Base-by-base conservation (phyloP, 2,113 vertebrate species). In the Elephantulus edwardii region DNA sequence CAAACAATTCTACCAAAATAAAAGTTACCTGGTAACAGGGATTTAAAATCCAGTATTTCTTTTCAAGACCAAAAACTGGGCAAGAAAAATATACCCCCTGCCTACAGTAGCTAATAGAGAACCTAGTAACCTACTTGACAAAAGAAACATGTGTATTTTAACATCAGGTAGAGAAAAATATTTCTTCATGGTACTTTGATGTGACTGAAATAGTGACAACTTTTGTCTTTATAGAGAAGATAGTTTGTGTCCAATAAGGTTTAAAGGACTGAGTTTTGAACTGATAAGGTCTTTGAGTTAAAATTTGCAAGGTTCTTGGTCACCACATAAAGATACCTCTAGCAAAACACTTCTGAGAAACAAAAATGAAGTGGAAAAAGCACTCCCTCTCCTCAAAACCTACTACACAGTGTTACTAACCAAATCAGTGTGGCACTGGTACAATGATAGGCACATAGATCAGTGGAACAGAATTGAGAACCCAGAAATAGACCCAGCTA, bases 11-110 rank as follows among this genome's bases (percentile, higher is more conserved):
- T 46, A 30, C 84, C 38, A 20, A 62, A 89, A 79, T 62, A 24
- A 17, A 30, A 33, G 79, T 50, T 81, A 33, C 82, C 71, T 93
- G 58, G 88, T 91, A 85, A 95, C 11, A 16, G 71, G 56, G 11
- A 64, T 85, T 84, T 93, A 87, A 82, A 84, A 66, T 46, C 79
- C 35, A 60, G 2, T 58, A 64, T 22, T 75, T 82, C 81, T 35
- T 46, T n/a, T 85, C 83, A 79, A n/a, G n/a, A n/a, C n/a, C n/a
- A n/a, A 5, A 85, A 70, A 58, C 75, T 79, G 26, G 52, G 12
- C n/a, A 19, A 30, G 56, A n/a, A 78, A 40, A 52, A 70, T 28
- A 2, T 1, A 8, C 42, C 70, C 48, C 54, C 44, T 52, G 42
- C 3, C 13, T 11, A 8, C 44, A 28, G 30, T 1, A 17, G n/a